Evolutionary conservation across 2,113 vertebrate species (phyloP), one percentile per base, ranked within the genome.

Genomic region (Micromys minutus): DNA sequence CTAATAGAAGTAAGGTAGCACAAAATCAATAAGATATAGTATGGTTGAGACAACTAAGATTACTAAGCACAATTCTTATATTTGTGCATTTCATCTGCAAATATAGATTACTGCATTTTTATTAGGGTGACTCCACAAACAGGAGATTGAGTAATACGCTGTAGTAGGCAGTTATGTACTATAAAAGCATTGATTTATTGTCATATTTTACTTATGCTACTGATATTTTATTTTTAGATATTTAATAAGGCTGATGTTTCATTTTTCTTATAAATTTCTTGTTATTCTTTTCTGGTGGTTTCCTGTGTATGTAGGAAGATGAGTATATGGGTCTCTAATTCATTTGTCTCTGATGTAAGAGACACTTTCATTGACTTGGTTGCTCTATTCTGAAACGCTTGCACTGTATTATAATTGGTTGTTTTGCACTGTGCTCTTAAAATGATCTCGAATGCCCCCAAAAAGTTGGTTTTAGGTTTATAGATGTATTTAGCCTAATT

Each of bases 401-500:
- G 45, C 94, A 85, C 16, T 89, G 5, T 67, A 91, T 16, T 69
- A 3, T 83, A 92, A 94, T 74, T 86, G 52, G 29, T 24, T 93
- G 13, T 52, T 96, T 92, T 77, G 55, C 13, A 59, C 65, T 83
- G 29, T 92, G 26, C 65, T 93, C 42, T 84, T 29, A 92, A 94
- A 93, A 96, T 93, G 45, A 94, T 79, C 87, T 95, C 71, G 88
- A 89, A 86, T 94, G 67, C 6, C 4, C 21, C 26, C 90, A 81
- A 45, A 97, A 91, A 86, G 88, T 87, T 90, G 69, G 95, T 90
- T 91, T 63, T 93, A 85, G 31, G 94, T 80, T 94, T 93, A 93
- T 71, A 89, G 87, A 63, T 91, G 17, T 80, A 91, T 96, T 93
- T 87, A 19, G 29, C 21, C 93, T 93, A 96, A 94, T 95, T 77